Conservation (phyloP, 2,888 invertebrate genomes). For the Andrena chrysosceles region DNA sequence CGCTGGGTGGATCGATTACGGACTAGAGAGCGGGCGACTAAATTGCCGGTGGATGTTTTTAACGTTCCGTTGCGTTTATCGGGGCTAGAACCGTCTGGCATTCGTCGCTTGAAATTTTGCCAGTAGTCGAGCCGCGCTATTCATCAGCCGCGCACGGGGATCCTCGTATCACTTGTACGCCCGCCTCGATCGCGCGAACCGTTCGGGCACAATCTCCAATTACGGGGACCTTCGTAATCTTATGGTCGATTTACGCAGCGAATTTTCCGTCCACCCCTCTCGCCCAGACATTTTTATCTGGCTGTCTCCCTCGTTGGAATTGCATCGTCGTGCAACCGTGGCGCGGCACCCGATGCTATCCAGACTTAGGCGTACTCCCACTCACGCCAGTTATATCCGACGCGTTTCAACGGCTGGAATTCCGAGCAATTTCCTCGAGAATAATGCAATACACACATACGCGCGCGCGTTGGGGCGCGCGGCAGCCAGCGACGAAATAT, state of each 20-base stretch:
- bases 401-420: conserved; percentile 63
- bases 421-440: conserved; percentile 66
- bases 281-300: background rate
- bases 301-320: background rate
- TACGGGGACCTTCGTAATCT: background rate
- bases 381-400: conserved; percentile 30
- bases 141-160: conserved; percentile 21
- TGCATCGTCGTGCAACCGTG: background rate
- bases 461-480: conserved; percentile 25
- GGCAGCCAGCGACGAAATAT: conserved; percentile 66
- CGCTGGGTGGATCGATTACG: conserved; percentile 24
- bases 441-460: conserved; percentile 60
- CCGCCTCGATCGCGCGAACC: conserved; percentile 6
- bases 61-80: conserved; percentile 17
- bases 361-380: conserved; percentile 57
- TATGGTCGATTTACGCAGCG: too few species aligned
- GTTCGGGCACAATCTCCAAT: background rate
- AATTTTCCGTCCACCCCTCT: background rate
- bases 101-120: conserved; percentile 19
- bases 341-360: conserved; percentile 48
- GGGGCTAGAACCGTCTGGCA: background rate
- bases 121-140: conserved; percentile 19
- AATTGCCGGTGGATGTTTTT: conserved; percentile 25
- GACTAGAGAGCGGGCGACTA: conserved; percentile 2
- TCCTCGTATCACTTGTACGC: background rate